Evolutionary conservation across 2,797 vertebrate species (phyloP).

Genomic region (Phaenicophaeus curvirostris): DNA sequence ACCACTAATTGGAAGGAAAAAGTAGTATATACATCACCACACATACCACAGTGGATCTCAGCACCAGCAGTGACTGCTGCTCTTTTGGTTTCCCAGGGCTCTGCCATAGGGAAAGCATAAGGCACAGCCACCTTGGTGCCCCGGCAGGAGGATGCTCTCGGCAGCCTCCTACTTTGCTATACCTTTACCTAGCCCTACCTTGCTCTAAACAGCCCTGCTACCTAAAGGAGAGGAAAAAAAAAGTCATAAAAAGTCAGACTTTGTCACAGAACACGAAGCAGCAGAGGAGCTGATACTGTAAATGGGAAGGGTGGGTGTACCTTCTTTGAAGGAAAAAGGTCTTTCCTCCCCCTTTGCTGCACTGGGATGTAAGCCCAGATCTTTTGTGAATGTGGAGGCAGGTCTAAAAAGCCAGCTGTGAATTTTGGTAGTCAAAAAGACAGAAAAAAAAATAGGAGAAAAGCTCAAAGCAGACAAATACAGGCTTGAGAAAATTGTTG

Average conservation of each 20-base stretch:
- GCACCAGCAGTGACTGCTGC: not conserved
- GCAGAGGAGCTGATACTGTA: not conserved
- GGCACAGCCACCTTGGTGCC: not conserved
- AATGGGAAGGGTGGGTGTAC: conserved; percentile 6
- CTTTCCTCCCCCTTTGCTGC: conserved; percentile 13
- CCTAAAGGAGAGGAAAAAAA: not conserved
- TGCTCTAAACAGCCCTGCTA: not conserved
- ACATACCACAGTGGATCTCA: not conserved
- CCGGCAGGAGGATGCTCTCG: not conserved
- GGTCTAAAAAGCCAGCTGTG: conserved; percentile 12
- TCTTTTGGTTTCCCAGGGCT: not conserved
- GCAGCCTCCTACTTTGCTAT: not conserved
- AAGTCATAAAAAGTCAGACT: not conserved
- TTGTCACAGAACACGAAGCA: not conserved
- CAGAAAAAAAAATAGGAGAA: not conserved
- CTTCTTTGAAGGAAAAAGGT: conserved; percentile 10
- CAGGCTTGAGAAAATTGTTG: not conserved
- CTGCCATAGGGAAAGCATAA: not conserved
- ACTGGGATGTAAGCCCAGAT: not conserved
- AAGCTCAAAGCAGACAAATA: not conserved
- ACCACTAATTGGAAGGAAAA: not conserved
- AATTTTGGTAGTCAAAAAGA: not conserved
- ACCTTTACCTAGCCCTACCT: not conserved
- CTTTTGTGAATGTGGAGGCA: conserved; percentile 11
- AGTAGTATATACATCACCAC: not conserved